Conservation (phyloP, 64 coral and sea anemone genomes). For the Cladopsammia gracilis region DNA sequence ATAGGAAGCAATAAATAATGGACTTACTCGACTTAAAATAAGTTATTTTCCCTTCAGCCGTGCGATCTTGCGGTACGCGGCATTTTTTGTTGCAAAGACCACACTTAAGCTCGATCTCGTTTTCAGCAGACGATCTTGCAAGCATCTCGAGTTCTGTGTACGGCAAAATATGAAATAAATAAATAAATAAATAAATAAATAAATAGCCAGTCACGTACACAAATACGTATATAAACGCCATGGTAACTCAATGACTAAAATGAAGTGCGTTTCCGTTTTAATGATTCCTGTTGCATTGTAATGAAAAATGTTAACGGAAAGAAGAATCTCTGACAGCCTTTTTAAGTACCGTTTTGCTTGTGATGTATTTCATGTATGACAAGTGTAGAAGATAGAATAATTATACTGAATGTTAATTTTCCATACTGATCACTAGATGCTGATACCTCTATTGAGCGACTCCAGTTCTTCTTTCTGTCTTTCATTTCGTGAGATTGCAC, state of each 20-base stretch:
- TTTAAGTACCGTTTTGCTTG: conserved; percentile 4
- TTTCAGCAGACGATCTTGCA: conserved; percentile 38
- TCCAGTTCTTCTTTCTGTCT: conserved; percentile 13
- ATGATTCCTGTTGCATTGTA: not conserved
- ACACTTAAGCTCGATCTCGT: conserved; percentile 36
- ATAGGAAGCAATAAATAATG: conserved; percentile 8
- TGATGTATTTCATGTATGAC: too few species aligned
- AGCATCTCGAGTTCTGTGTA: conserved; percentile 30
- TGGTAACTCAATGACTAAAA: not conserved
- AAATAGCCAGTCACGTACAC: not conserved
- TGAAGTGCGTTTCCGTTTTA: not conserved
- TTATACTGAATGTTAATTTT: not conserved
- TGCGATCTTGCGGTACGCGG: conserved; percentile 20
- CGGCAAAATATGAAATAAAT: conserved; percentile 35
- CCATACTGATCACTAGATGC: not conserved
- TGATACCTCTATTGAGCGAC: conserved; percentile 35
- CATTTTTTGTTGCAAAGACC: conserved; percentile 37
- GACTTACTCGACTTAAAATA: conserved; percentile 51
- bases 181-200: too few species aligned
- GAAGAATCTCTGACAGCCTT: not conserved
- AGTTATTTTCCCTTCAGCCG: conserved; percentile 28
- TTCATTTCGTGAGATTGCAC: not conserved
- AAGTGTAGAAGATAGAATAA: too few species aligned
- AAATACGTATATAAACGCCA: not conserved
- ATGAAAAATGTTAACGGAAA: not conserved